These are phyloP conservation scores for Plutella xylostella DNA, from an alignment of 2,888 invertebrate species.

Conservation along the genomic window DNA sequence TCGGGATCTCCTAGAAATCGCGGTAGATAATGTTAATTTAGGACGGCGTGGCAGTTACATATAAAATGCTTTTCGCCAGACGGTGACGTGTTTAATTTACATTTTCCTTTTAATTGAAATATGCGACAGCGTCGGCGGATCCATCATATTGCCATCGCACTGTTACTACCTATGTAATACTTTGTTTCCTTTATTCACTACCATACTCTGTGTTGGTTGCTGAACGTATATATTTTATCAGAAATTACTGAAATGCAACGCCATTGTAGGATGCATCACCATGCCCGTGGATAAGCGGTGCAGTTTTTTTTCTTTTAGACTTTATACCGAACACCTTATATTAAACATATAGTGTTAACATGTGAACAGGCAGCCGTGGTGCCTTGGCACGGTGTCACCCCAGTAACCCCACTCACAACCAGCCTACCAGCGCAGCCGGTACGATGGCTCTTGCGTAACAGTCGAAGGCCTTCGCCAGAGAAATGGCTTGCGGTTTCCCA, in stretches of 20 bases:
- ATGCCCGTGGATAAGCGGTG: not conserved
- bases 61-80: not conserved
- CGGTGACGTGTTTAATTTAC: constrained; percentile 42
- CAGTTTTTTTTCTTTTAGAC: not conserved
- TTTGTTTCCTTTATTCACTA: constrained; percentile 24
- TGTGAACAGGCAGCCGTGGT: no score
- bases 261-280: no score
- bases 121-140: constrained; percentile 29
- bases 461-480: constrained; percentile 59
- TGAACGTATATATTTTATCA: no score
- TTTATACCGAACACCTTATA: not conserved
- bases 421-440: not conserved
- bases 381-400: no score
- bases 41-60: constrained; percentile 27
- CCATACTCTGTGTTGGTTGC: no score
- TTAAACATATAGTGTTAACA: not conserved
- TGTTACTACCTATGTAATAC: constrained; percentile 33
- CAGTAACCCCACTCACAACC: not conserved
- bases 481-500: constrained; percentile 55
- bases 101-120: constrained; percentile 52
- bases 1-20: constrained; percentile 27
- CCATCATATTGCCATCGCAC: constrained; percentile 38
- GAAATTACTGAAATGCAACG: no score
- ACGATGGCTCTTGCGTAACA: constrained; percentile 44
- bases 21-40: constrained; percentile 44